Evolutionary conservation across 2,113 vertebrate genomes (phyloP), one percentile per base, ranked within the genome.

Genomic region (Haemorhous mexicanus): DNA sequence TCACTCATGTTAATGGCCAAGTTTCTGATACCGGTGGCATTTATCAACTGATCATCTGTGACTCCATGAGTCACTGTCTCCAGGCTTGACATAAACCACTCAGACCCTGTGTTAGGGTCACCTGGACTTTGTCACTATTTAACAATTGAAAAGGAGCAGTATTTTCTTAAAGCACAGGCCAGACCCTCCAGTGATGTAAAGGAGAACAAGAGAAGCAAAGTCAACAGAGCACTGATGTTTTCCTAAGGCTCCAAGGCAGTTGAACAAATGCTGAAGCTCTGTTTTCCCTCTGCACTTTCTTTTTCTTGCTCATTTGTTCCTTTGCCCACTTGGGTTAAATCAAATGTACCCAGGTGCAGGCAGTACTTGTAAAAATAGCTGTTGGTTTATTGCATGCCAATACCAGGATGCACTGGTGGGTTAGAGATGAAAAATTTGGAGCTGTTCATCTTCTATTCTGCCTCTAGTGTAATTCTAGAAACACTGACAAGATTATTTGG

Each of bases 91-190:
- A 97, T 94, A 97, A 97, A 95, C 93, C 95, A 93, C 73, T 85
- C 94, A 63, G 70, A 16, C 76, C 76, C 77, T 78, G 63, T 14
- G 37, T 79, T 44, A 52, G 89, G 95, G 91, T 95, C 94, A 93
- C 94, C 96, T 97, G 97, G 95, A 96, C 79, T 97, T 92, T 95
- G 92, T 97, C 96, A 97, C 85, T 94, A 44, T 90, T 94, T 79
- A 94, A 96, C 93, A 86, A 84, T 93, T 96, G 94, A 93, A 92
- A 95, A 93, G 75, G 78, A 91, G 61, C 83, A 83, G 75, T 84
- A 81, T 87, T 92, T 96, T 93, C 88, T 75, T 89, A 91, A 91
- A 93, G 87, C 72, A 22, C 27, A 43, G 76, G 55, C 62, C 75
- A 92, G 93, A 75, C 43, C 28, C 56, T 95, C 23, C 69, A 50